phyloP scores from a whole-genome alignment of 2,113 vertebrate species.

The Bostrychus sinensis region DNA sequence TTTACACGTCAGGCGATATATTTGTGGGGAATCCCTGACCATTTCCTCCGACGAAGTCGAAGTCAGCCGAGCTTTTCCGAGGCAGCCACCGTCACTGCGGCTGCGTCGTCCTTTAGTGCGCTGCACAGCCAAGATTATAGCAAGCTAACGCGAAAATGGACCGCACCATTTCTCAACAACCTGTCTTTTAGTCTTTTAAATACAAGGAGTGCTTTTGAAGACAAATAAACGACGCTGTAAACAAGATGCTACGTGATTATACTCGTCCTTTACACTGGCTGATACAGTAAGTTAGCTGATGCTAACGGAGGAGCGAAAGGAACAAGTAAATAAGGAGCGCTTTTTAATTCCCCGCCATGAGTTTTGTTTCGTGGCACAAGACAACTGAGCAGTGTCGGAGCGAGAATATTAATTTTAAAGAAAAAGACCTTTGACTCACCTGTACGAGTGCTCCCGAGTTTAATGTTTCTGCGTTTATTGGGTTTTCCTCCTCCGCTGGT shows the following conservation, averaged over 20 bases:
- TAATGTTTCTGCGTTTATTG: slow-evolving; percentile 55
- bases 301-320: slow-evolving; percentile 40
- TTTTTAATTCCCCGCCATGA: slow-evolving; percentile 29
- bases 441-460: slow-evolving; percentile 48
- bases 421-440: slow-evolving; percentile 59
- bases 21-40: slow-evolving; percentile 7
- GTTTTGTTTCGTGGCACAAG: slow-evolving; percentile 1
- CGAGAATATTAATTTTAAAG: background rate
- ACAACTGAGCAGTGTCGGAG: background rate
- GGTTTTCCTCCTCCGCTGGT: slow-evolving; percentile 69
- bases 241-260: slow-evolving; percentile 4
- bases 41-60: slow-evolving; percentile 31
- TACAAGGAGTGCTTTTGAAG: background rate
- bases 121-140: slow-evolving; percentile 64
- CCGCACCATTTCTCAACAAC: slow-evolving; percentile 14
- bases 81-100: slow-evolving; percentile 54
- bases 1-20: background rate
- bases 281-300: slow-evolving; percentile 43
- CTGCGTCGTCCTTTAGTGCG: slow-evolving; percentile 70
- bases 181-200: background rate
- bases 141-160: slow-evolving; percentile 49
- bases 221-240: background rate
- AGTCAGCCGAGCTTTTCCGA: slow-evolving; percentile 59
- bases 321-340: slow-evolving; percentile 39
- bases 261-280: slow-evolving; percentile 11